Evolutionary conservation across 2,113 vertebrate genomes (phyloP).

Genomic region (Oriolus oriolus): DNA sequence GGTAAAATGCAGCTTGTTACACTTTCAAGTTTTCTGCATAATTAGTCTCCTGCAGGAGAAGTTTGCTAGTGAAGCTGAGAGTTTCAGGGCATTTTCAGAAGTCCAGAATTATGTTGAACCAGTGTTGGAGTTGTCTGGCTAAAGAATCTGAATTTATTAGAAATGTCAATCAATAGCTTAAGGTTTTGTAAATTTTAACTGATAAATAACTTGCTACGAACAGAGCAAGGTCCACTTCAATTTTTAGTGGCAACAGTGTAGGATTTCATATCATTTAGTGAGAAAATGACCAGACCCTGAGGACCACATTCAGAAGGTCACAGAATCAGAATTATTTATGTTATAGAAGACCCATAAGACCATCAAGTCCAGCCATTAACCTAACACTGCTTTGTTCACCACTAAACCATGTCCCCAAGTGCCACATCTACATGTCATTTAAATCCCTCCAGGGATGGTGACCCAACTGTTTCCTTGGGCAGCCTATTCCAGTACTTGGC

Average conservation of each 20-base stretch:
- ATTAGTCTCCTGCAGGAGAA: not conserved
- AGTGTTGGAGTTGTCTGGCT: not conserved
- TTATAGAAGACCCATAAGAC: not conserved
- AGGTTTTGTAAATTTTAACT: not conserved
- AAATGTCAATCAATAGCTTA: not conserved
- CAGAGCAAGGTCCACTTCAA: not conserved
- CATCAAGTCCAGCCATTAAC: not conserved
- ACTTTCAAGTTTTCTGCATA: not conserved
- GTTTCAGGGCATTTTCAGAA: not conserved
- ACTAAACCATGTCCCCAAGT: not conserved
- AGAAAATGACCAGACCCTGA: not conserved
- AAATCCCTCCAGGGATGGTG: not conserved
- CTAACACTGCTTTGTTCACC: not conserved
- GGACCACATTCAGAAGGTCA: not conserved
- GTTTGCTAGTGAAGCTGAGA: not conserved
- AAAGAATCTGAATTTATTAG: not conserved
- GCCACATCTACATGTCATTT: not conserved
- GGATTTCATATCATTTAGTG: not conserved
- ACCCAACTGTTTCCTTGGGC: not conserved
- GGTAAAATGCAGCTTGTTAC: not conserved
- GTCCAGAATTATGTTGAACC: not conserved
- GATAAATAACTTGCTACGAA: not conserved
- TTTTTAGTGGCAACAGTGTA: not conserved
- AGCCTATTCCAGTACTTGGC: not conserved
- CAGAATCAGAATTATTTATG: not conserved